Evolutionary conservation across 2,113 vertebrate genomes (phyloP), one percentile per base, ranked within the genome.

Genomic region (Morone chrysops): DNA sequence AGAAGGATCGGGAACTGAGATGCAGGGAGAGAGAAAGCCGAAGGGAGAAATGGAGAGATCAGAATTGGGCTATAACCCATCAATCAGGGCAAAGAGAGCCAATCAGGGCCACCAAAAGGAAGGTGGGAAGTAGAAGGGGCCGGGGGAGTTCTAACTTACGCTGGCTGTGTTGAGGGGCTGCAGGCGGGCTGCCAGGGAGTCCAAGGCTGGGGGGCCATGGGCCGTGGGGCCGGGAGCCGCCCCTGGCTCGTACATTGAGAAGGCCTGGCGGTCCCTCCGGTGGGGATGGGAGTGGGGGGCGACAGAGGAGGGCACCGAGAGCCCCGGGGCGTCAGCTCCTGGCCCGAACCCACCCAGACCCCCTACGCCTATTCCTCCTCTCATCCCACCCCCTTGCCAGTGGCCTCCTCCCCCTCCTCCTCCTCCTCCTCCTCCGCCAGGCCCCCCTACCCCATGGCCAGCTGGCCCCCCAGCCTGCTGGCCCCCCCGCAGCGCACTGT

Each of bases 201-300:
- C 98, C 92, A 96, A 95, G 2, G 96, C 96, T 77, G 96, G 95
- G 88, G 96, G 96, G 0, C 97, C 97, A 69, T 97, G 0, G 96
- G 89, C 87, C 78, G 96, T 97, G 90, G 97, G 95, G 2, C 83
- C 78, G 0, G 93, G 95, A 0, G 96, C 96, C 18, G 97, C 96
- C 84, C 97, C 97, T 0, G 98, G 97, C 86, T 98, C 97, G 2
- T 98, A 99, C 98, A 99, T 99, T 78, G 98, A 99, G 93, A 97
- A 97, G 43, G 98, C 97, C 90, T 99, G 97, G 77, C 97, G 96
- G 92, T 98, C 97, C 70, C 97, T 93, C 77, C 98, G 96, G 87
- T 93, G 94, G 93, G 0, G 89, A 70, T 89, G 94, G 70, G 91
- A 78, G 88, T 91, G 85, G 60, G 92, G 86, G 67, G 83, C 12